Percentiles rank a stretch among this genome's conserved stretches.
These are phyloP conservation scores for Eudyptes chrysolophus DNA, from an alignment of 2,113 vertebrate species.

Conservation along the genomic window DNA sequence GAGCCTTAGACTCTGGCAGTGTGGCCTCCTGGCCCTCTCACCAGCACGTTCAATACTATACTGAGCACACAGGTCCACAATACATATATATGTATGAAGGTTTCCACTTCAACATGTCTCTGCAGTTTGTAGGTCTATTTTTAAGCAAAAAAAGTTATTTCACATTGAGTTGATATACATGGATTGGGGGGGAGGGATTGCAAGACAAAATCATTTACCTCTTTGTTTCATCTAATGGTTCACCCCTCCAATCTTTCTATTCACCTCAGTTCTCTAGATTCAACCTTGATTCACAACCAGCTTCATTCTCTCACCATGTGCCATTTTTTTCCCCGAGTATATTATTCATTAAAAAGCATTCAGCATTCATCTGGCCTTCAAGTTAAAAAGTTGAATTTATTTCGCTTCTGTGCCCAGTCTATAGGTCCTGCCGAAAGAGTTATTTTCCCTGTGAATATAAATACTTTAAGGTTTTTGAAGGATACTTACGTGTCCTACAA, in stretches of 20 bases:
- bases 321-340: not conserved
- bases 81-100: fast-evolving
- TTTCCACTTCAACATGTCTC: not conserved
- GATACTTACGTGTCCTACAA: not conserved
- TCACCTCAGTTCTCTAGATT: not conserved
- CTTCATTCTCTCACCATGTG: not conserved
- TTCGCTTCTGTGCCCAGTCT: not conserved
- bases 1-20: not conserved
- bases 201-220: not conserved
- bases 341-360: not conserved
- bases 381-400: not conserved
- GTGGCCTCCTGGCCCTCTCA: not conserved
- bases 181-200: not conserved
- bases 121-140: not conserved
- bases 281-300: not conserved
- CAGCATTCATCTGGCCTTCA: not conserved
- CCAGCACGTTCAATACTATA: not conserved
- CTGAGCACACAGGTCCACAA: not conserved
- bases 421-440: not conserved
- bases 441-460: not conserved
- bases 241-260: not conserved
- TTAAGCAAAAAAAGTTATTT: not conserved
- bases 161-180: not conserved
- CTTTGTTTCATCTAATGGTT: not conserved
- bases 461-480: not conserved